Evolutionary conservation across 2,797 vertebrate species (phyloP).

Genomic region (Yasuhikotakia modesta): DNA sequence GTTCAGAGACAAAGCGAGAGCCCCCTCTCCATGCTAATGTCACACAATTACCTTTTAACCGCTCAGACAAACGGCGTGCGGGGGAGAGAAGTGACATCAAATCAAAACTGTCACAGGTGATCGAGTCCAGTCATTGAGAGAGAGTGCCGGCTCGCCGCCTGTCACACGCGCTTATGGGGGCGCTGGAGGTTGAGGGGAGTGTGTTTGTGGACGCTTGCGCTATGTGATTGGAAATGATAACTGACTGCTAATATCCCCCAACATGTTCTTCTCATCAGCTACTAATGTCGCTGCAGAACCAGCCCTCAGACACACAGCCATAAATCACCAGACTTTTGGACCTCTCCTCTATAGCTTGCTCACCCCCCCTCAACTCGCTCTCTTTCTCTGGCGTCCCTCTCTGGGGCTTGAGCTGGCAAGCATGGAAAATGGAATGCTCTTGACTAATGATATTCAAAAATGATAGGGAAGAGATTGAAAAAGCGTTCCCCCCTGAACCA

Average conservation of each 20-base stretch:
- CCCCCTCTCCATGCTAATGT: conserved; percentile 84
- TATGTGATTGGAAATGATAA: conserved; percentile 64
- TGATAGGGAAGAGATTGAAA: conserved; percentile 93
- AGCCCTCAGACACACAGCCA: conserved; percentile 71
- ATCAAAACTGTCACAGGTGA: conserved; percentile 99
- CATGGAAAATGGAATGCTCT: conserved; percentile 94
- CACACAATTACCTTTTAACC: conserved; percentile 99
- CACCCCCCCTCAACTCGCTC: conserved; percentile 73
- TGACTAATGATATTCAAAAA: conserved; percentile 99
- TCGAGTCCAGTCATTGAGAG: conserved; percentile 97
- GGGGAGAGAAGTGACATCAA: conserved; percentile 92
- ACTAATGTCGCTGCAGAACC: conserved; percentile 59
- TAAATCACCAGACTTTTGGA: conserved; percentile 80
- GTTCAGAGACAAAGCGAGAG: conserved; percentile 76
- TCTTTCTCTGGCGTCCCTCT: conserved; percentile 84
- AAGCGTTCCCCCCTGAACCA: conserved; percentile 79
- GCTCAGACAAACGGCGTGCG: conserved; percentile 99
- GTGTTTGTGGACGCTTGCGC: conserved; percentile 42
- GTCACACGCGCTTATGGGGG: conserved; percentile 52
- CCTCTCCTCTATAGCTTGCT: conserved; percentile 52
- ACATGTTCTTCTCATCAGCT: conserved; percentile 63
- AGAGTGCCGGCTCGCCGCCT: conserved; percentile 62
- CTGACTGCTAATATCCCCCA: conserved; percentile 64
- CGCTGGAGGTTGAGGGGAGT: conserved; percentile 48
- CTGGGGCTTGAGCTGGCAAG: conserved; percentile 91